These are phyloP conservation scores for Anolis carolinensis DNA, from an alignment of 2,113 vertebrate genomes.

Conservation along the genomic window DNA sequence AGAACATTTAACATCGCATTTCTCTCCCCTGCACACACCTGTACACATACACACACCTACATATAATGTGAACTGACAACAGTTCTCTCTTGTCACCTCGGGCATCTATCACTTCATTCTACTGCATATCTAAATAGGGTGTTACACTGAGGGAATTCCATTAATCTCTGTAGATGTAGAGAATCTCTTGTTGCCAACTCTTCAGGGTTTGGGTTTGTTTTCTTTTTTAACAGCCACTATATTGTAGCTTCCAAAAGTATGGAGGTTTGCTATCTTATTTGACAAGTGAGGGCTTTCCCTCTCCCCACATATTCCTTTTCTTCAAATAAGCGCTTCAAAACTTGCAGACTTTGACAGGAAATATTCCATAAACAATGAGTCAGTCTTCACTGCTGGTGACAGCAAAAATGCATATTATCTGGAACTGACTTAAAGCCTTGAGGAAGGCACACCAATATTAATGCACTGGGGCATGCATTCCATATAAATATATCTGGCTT, in stretches of 20 bases:
- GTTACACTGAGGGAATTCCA: neutral
- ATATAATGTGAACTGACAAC: neutral
- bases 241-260: neutral
- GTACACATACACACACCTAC: neutral
- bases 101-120: neutral
- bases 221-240: neutral
- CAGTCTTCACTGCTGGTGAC: slow-evolving; percentile 25
- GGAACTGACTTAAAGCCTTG: neutral
- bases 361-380: slow-evolving; percentile 34
- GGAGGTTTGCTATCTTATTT: slow-evolving; percentile 13
- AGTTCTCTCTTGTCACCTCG: neutral
- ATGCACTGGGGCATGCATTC: neutral
- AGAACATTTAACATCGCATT: too few species aligned
- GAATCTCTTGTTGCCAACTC: neutral
- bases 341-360: slow-evolving; percentile 27
- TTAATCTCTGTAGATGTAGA: neutral
- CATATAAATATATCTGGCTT: neutral
- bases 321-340: slow-evolving; percentile 24
- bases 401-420: slow-evolving; percentile 24
- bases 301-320: neutral
- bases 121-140: neutral
- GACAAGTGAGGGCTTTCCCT: neutral
- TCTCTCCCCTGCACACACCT: too few species aligned
- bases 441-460: slow-evolving; percentile 3
- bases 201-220: neutral